These are phyloP conservation scores for Seison nebaliae DNA, from an alignment of 1,140 invertebrate genomes.

Conservation along the genomic window DNA sequence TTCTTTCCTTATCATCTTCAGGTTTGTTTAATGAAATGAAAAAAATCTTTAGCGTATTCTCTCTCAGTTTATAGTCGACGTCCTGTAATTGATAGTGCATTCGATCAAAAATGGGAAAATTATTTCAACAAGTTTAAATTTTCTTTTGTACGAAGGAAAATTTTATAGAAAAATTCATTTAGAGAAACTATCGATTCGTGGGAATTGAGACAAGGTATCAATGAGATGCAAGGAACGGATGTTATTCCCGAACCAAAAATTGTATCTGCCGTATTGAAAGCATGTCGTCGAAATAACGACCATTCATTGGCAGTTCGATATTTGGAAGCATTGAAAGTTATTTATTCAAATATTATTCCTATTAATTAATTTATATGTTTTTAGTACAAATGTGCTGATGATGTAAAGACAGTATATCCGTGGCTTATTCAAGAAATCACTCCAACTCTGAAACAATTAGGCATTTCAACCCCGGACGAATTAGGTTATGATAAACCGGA, in stretches of 20 bases:
- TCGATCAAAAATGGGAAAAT: constrained; percentile 9
- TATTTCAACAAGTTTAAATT: constrained; percentile 5
- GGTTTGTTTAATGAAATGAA: too few species aligned
- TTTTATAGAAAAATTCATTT: neutral
- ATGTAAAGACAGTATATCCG: constrained; percentile 53
- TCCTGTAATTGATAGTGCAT: too few species aligned
- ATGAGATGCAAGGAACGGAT: constrained; percentile 48
- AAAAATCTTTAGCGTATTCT: too few species aligned
- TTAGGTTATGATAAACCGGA: constrained; percentile 90
- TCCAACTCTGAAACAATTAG: constrained; percentile 68
- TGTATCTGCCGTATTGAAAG: constrained; percentile 60
- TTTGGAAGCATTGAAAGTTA: constrained; percentile 54
- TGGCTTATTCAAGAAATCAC: constrained; percentile 70
- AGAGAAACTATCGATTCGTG: constrained; percentile 47
- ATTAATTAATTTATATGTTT: constrained; percentile 14
- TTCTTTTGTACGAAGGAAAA: neutral
- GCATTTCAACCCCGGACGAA: constrained; percentile 71
- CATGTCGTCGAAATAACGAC: constrained; percentile 71
- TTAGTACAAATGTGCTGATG: constrained; percentile 50
- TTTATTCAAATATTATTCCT: constrained; percentile 1
- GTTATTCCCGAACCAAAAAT: constrained; percentile 76
- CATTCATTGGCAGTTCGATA: constrained; percentile 66
- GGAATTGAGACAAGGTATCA: constrained; percentile 51
- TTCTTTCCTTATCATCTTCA: too few species aligned
- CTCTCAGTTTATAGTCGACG: too few species aligned